Base-by-base conservation (phyloP, 2,888 invertebrate species). In the Coelinius sp. region DNA sequence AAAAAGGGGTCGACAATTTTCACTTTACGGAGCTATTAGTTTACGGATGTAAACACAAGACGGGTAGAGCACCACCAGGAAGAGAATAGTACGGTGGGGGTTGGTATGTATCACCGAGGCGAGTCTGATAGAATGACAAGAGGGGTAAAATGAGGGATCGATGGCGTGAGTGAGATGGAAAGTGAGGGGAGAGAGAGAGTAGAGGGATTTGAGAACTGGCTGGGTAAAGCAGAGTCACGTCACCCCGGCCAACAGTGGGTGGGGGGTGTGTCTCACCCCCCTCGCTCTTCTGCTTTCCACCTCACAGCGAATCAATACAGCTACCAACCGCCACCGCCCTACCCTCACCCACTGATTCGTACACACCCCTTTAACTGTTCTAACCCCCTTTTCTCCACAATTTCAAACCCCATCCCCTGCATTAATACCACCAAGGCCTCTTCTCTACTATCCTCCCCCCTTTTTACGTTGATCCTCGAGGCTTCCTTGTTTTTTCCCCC, bases 271-370 rank as follows among this genome's bases (percentile, higher is more conserved):
- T 77, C 75, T 75, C 78, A 62, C 73, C 73, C 80, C 82, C 82
- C 81, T 79, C 81, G 78, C 73, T 56, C 41, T 56, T 46, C 67
- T 27, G 46, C 65, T 67, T 53, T 70, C 49, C 65, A 49, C 67
- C 73, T 71, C 83, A 76, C 81, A 68, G 83, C 84, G 84, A 87
- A 87, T 86, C 86, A 85, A 86, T 87, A 87, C 86, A 86, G 86
- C 86, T 85, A 83, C 82, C 83, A 80, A 83, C 83, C 82, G 79
- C 82, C 80, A 82, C 84, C 81, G 81, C 82, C 83, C 79, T 81
- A 67, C 68, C 70, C 73, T 76, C 75, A 71, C 68, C 70, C 74
- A 71, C 76, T 74, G 72, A 71, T 74, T 64, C 69, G 72, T 65
- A 68, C 69, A 63, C 76, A 74, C 68, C 63, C 69, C 70, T 73